Conservation (phyloP, 2,888 invertebrate species). For the Euplexia lucipara region DNA sequence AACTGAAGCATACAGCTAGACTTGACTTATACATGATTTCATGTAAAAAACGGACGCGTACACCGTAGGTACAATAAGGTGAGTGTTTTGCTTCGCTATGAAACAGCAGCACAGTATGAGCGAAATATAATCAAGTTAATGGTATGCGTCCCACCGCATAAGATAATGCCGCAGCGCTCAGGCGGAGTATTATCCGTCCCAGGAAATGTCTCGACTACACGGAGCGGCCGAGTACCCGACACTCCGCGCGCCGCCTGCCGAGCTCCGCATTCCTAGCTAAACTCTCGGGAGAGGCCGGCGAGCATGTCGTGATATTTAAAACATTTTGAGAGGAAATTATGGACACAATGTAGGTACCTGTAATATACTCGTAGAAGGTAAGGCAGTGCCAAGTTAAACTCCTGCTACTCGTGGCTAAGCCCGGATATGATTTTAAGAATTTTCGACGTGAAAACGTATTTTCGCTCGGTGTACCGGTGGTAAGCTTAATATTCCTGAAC, state of each 20-base stretch:
- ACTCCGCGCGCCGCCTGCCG: slow-evolving; percentile 5
- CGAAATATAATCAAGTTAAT: slow-evolving; percentile 54
- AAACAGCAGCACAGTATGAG: slow-evolving; percentile 22
- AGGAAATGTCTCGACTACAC: slow-evolving; percentile 16
- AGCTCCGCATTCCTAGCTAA: slow-evolving; percentile 33
- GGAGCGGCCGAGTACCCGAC: too few relatives aligned
- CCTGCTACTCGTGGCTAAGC: background rate
- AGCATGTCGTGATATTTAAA: slow-evolving; percentile 23
- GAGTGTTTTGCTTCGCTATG: slow-evolving; percentile 11
- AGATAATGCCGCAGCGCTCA: slow-evolving; percentile 46
- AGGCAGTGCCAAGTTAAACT: background rate
- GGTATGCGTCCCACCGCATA: slow-evolving; percentile 48
- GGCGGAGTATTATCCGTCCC: slow-evolving; percentile 33
- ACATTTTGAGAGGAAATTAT: slow-evolving; percentile 29
- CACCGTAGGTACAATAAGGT: slow-evolving; percentile 11
- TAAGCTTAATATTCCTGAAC: too few relatives aligned
- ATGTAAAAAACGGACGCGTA: background rate
- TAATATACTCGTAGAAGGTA: background rate
- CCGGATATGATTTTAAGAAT: background rate
- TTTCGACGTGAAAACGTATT: too few relatives aligned
- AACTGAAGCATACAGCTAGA: too few relatives aligned
- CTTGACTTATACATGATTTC: background rate
- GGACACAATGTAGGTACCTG: background rate
- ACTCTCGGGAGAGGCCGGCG: slow-evolving; percentile 19
- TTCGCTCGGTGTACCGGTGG: too few relatives aligned